Evolutionary conservation across 1,140 invertebrate genomes (phyloP).

Genomic region (Drosophila watanabei): DNA sequence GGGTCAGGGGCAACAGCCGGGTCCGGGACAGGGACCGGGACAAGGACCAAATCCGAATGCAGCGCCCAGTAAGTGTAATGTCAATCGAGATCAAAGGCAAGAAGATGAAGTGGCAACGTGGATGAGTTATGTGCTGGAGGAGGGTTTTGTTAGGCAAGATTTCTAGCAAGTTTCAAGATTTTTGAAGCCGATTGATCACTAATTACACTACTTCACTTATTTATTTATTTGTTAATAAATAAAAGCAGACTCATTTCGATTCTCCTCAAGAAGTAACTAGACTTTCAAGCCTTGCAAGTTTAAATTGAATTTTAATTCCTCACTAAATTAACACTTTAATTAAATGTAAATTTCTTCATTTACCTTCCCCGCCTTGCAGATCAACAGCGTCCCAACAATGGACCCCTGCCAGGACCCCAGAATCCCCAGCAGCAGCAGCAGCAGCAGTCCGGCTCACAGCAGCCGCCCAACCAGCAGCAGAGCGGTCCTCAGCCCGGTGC

Average conservation of each 20-base stretch:
- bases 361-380: constrained; percentile 38
- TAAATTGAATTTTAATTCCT: background rate
- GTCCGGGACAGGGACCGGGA: constrained; percentile 56
- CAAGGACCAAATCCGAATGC: constrained; percentile 59
- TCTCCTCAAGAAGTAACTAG: background rate
- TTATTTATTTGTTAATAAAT: no score
- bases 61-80: constrained; percentile 77
- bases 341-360: background rate
- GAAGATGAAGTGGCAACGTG: background rate
- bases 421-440: constrained; percentile 46
- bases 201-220: no score
- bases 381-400: constrained; percentile 76
- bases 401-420: constrained; percentile 49
- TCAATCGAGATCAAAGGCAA: constrained; percentile 13
- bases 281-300: background rate
- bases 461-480: constrained; percentile 85
- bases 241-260: background rate
- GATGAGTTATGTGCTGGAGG: background rate
- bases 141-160: background rate
- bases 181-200: background rate
- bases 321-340: background rate
- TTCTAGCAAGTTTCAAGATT: background rate
- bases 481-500: constrained; percentile 79
- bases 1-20: constrained; percentile 42
- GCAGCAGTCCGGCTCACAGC: constrained; percentile 46